These are phyloP conservation scores for Pachypeltis micranthus DNA, from an alignment of 1,140 invertebrate species.

Conservation along the genomic window DNA sequence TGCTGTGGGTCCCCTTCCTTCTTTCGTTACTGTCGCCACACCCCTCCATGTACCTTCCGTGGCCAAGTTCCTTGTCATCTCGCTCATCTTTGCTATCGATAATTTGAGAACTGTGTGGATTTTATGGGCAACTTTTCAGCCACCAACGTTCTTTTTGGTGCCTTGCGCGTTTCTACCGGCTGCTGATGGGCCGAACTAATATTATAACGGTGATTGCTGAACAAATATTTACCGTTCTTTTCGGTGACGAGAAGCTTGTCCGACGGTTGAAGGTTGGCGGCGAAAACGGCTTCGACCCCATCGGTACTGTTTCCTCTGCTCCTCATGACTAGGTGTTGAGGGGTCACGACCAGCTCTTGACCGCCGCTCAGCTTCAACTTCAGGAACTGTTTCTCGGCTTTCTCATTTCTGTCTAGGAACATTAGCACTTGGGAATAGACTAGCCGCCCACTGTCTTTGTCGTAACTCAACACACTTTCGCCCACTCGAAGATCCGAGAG, in stretches of 20 bases:
- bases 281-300: conserved; percentile 41
- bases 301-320: conserved; percentile 13
- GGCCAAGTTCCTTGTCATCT: too few relatives aligned
- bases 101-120: too few relatives aligned
- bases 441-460: conserved; percentile 45
- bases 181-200: too few relatives aligned
- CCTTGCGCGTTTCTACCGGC: too few relatives aligned
- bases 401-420: conserved; percentile 71
- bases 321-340: conserved; percentile 61
- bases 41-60: too few relatives aligned
- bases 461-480: conserved; percentile 67
- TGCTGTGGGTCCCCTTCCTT: too few relatives aligned
- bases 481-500: conserved; percentile 59
- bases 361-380: conserved; percentile 56
- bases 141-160: too few relatives aligned
- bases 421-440: conserved; percentile 76
- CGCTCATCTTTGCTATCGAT: too few relatives aligned
- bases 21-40: too few relatives aligned
- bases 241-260: conserved; percentile 42
- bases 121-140: too few relatives aligned
- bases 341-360: conserved; percentile 60
- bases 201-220: too few relatives aligned
- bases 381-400: conserved; percentile 55
- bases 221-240: conserved; percentile 33
- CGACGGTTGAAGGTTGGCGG: conserved; percentile 42